A percentile compares a stretch with the other conserved stretches of the same genome.
These are phyloP conservation scores for Ischnura elegans DNA, from an alignment of 2,888 invertebrate genomes.

Conservation along the genomic window DNA sequence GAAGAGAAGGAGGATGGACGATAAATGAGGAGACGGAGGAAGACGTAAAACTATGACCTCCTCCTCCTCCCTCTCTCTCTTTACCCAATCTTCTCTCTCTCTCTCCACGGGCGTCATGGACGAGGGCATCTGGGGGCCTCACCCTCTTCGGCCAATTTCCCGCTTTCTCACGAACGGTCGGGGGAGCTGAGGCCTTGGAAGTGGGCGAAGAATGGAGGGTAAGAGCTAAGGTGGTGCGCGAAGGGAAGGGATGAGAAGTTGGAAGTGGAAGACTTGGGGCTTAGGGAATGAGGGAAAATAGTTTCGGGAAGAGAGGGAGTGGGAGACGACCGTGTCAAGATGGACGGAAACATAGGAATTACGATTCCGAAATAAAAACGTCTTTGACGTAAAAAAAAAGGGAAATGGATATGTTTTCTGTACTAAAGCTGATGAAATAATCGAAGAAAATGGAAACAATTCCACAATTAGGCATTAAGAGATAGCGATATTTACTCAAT, in stretches of 20 bases:
- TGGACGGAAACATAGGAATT: no score
- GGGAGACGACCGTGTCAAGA: not conserved
- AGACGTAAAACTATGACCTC: not conserved
- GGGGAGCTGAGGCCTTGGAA: not conserved
- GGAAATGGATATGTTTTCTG: not conserved
- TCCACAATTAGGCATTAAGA: no score
- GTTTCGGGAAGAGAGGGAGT: not conserved
- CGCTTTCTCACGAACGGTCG: not conserved
- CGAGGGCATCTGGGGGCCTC: not conserved
- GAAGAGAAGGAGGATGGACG: not conserved
- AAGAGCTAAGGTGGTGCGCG: not conserved
- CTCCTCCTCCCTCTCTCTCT: not conserved
- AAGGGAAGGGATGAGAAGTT: not conserved
- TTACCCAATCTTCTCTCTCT: not conserved
- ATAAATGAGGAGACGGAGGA: not conserved
- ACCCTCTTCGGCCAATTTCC: slow-evolving; percentile 35
- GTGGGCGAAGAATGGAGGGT: not conserved
- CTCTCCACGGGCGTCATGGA: not conserved
- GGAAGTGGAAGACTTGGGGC: not conserved
- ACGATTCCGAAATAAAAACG: no score
- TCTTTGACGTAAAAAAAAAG: not conserved
- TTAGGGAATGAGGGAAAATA: not conserved
- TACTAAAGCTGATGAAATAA: not conserved
- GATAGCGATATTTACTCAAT: no score
- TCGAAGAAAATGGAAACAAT: not conserved